A percentile compares a stretch with the other conserved stretches of the same genome.
phyloP scores from a whole-genome alignment of 2,797 vertebrate genomes.

The Linurgus olivaceus region DNA sequence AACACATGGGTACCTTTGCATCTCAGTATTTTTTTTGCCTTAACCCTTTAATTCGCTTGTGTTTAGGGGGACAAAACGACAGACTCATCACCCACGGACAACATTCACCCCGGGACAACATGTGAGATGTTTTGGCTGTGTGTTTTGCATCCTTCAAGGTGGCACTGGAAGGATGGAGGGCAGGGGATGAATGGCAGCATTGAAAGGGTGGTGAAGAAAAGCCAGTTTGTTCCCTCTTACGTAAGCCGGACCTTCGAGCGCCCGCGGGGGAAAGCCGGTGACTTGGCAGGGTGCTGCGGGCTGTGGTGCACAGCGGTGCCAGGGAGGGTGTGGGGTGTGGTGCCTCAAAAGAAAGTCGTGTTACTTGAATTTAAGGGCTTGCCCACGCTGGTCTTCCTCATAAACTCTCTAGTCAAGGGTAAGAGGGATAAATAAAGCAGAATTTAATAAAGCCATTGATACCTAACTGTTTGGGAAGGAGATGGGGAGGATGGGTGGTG shows the following conservation, averaged over 20 bases:
- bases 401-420: neutral
- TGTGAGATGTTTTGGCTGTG: neutral
- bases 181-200: slow-evolving; percentile 58
- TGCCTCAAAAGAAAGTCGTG: neutral
- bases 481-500: neutral
- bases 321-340: neutral
- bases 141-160: slow-evolving; percentile 43
- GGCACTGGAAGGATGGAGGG: slow-evolving; percentile 26
- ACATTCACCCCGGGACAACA: neutral
- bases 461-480: neutral
- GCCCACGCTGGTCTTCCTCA: neutral
- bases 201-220: slow-evolving; percentile 61
- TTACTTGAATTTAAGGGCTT: neutral
- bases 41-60: neutral
- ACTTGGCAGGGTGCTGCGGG: slow-evolving; percentile 43
- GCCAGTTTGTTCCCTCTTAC: slow-evolving; percentile 58
- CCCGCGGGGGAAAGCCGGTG: neutral
- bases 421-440: neutral
- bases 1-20: neutral
- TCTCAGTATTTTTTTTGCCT: neutral
- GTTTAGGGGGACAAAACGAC: neutral
- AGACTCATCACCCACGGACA: fast-evolving
- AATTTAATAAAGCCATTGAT: neutral
- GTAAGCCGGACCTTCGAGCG: slow-evolving; percentile 11
- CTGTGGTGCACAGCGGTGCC: slow-evolving; percentile 2